A percentile compares a stretch with the other conserved stretches of the same genome.
These are phyloP conservation scores for Agrenia bidenticulata DNA, from an alignment of 2,888 invertebrate genomes.

Conservation along the genomic window DNA sequence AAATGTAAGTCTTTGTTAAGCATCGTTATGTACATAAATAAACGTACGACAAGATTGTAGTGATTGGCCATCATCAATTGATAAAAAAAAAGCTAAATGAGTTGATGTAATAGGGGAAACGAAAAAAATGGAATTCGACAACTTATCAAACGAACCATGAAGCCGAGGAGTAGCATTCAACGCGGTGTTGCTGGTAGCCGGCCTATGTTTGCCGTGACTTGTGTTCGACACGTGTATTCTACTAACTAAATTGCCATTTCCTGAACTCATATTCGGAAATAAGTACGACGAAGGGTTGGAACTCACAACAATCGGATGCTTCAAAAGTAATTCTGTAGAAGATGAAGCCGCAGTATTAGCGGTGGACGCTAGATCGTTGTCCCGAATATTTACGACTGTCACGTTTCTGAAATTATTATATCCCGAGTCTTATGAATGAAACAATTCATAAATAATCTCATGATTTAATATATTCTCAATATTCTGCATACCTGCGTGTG, in stretches of 20 bases:
- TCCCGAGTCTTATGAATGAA: too few relatives aligned
- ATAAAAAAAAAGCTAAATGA: too few relatives aligned
- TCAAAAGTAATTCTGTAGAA: constrained; percentile 10
- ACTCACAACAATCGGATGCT: not conserved
- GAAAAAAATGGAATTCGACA: too few relatives aligned
- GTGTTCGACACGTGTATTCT: constrained; percentile 7
- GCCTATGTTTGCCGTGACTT: not conserved
- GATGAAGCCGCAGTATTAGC: constrained; percentile 12
- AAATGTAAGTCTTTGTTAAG: too few relatives aligned
- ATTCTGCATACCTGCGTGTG: constrained; percentile 16
- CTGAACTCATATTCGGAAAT: constrained; percentile 12
- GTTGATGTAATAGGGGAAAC: too few relatives aligned
- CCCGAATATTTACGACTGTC: constrained; percentile 24
- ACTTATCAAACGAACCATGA: constrained; percentile 7
- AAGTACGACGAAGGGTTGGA: constrained; percentile 6
- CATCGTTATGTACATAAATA: too few relatives aligned
- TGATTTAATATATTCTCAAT: not conserved
- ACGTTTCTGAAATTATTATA: constrained; percentile 10
- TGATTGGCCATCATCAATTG: too few relatives aligned
- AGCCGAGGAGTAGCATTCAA: constrained; percentile 6
- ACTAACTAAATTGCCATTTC: constrained; percentile 14
- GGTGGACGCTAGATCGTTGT: constrained; percentile 11
- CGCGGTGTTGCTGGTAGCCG: not conserved
- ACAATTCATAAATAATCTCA: not conserved
- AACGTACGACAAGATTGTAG: too few relatives aligned